These are phyloP conservation scores for Pocillopora grandis DNA, from an alignment of 92 coral and sea anemone species.

Conservation along the genomic window DNA sequence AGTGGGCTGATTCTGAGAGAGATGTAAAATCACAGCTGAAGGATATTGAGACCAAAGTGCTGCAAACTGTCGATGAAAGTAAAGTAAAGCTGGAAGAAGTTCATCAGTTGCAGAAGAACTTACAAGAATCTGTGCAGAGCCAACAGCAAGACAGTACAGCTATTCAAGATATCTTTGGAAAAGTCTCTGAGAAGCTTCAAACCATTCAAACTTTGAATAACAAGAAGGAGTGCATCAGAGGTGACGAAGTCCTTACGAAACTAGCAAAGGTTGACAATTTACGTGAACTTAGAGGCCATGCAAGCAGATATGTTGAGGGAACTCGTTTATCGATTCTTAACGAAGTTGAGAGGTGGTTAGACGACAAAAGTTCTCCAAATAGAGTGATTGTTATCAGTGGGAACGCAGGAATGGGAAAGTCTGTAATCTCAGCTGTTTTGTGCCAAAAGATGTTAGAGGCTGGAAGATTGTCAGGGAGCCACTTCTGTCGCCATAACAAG, in stretches of 20 bases:
- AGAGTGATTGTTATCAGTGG: conserved; percentile 40
- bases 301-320: conserved; percentile 13
- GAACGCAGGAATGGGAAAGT: conserved; percentile 62
- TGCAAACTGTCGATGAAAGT: background rate
- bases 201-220: no score
- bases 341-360: conserved; percentile 18
- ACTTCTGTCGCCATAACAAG: conserved; percentile 48
- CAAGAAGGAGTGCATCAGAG: background rate
- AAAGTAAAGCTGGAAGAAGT: background rate
- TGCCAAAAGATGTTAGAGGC: conserved; percentile 32
- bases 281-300: background rate
- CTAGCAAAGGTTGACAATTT: background rate
- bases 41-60: background rate
- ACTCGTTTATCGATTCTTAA: conserved; percentile 45
- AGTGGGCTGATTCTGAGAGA: no score
- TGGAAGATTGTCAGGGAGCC: conserved; percentile 45
- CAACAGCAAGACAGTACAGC: background rate
- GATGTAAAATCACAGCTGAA: background rate
- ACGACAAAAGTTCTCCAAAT: conserved; percentile 11
- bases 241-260: background rate
- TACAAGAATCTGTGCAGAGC: background rate
- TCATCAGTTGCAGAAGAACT: background rate
- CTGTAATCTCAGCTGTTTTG: conserved; percentile 48
- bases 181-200: background rate
- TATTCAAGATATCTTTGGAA: background rate